Percentiles rank a stretch among this genome's conserved stretches.
Evolutionary conservation across 2,797 vertebrate species (phyloP).

Genomic region (Syndactyla subalaris): DNA sequence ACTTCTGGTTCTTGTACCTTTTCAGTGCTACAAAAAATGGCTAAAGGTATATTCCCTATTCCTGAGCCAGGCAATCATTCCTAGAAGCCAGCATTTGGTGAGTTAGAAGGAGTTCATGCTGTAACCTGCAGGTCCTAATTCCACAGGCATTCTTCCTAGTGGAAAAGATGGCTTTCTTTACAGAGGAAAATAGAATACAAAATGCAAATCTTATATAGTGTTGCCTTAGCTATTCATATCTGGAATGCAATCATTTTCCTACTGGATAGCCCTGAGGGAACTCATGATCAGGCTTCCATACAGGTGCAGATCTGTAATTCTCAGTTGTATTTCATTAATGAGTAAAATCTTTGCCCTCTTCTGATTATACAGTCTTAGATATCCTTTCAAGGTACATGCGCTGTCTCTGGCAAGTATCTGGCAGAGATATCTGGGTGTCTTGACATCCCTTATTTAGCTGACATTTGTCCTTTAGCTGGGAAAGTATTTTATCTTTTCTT

Average conservation of each 20-base stretch:
- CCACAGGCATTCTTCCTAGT: neutral
- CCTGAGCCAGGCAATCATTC: neutral
- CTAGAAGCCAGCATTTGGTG: neutral
- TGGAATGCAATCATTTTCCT: neutral
- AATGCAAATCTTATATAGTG: neutral
- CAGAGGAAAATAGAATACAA: neutral
- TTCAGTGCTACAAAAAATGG: neutral
- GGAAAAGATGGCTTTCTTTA: neutral
- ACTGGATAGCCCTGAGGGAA: neutral
- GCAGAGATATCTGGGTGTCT: neutral
- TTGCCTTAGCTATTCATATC: neutral
- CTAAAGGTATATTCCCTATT: neutral
- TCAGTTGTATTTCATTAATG: neutral
- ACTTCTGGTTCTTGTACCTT: neutral
- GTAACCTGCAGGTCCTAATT: neutral
- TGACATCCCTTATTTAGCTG: neutral
- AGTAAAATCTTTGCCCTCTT: neutral
- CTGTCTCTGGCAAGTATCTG: neutral
- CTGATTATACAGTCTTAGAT: neutral
- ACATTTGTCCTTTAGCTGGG: neutral
- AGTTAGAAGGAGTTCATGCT: neutral
- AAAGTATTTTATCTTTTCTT: neutral
- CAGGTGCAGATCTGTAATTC: neutral
- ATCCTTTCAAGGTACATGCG: neutral
- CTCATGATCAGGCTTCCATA: neutral